Evolutionary conservation across 1,140 invertebrate species (phyloP), one percentile per base, ranked within the genome.

Genomic region (Conus betulinus): DNA sequence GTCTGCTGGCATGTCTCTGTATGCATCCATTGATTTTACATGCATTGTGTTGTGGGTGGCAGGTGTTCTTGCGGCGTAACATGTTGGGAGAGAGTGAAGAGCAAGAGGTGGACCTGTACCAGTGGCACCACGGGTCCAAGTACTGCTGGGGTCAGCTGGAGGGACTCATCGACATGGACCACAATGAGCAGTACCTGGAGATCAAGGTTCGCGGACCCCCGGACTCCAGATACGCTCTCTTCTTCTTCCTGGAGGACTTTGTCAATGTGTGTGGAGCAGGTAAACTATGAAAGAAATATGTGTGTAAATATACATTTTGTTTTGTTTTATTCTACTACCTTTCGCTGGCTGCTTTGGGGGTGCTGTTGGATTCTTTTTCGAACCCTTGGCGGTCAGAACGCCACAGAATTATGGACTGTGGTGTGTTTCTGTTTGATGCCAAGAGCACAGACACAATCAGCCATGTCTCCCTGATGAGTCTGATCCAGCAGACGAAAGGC

Each of bases 101-200:
- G 8, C 94, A 95, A 76, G 96, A 96, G 84, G 95, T 97, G 91
- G 96, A 98, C 94, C 94, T 98, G 17, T 97, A 97, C 91, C 97
- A 98, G 93, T 98, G 97, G 97, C 96, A 96, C 93, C 96, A 97
- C 85, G 97, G 97, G 23, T 97, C 97, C n/a, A 98, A 98, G 94
- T 96, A 97, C 85, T 97, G 97, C 91, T 96, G 97, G 85, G 97
- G 97, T 3, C 96, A 96, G 63, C 96, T 97, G 84, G 97, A 98
- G 94, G 97, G 97, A 88, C 95, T 98, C 39, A 95, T 98, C 20
- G 97, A 97, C 15, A 95, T 98, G 89, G 96, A 97, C 96, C 85
- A 89, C 39, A 90, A 92, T 74, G 91, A 93, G 79, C 92, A 93
- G 76, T 92, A 87, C 88, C 85, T 95, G 17, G 97, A 98, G 93